Base-by-base conservation (phyloP, 2,113 vertebrate species). In the Pedetes capensis region DNA sequence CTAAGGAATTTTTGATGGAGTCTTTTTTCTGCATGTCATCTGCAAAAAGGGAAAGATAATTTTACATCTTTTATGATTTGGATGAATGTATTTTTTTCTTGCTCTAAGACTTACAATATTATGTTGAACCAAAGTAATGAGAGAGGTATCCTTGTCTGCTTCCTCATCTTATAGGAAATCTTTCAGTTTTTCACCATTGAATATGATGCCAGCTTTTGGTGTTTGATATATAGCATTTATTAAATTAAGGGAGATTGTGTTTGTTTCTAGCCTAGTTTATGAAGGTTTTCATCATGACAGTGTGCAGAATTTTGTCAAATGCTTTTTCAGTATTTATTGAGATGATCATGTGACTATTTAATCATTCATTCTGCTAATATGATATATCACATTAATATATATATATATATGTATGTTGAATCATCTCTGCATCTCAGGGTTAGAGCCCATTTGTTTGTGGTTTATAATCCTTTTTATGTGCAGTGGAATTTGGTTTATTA, bases 1-100 rank as follows among this genome's bases (percentile, higher is more conserved):
- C 57, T 80, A 61, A 80, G 23, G 29, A 55, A 25, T 39, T 29
- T 59, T 75, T 51, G 6, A 39, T 69, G 9, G 20, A 51, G 47
- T 10, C 0, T 32, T 39, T 74, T 63, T 51, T 39, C 22, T 25
- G 2, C 32, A 80, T 39, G 13, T 7, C 44, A 39, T 39, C n/a
- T 61, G 11, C 12, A 82, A 47, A 81, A 2, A n/a, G n/a, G n/a
- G n/a, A 53, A 5, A 14, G 6, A 29, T 72, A 39, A 51, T 72
- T 49, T 61, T 47, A 34, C 12, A 69, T 47, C 16, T n/a, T 82
- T 7, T 69, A 23, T 59, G 17, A 61, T 47, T 20, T 80, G 16
- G 25, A 0, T 27, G 6, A 18, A 0, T 59, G 8, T 22, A 39
- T 16, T 1, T 29, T 8, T n/a, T 29, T 63, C 34, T 44, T 29